Conservation (phyloP, 2,888 invertebrate species). For the Cephus nigrinus region DNA sequence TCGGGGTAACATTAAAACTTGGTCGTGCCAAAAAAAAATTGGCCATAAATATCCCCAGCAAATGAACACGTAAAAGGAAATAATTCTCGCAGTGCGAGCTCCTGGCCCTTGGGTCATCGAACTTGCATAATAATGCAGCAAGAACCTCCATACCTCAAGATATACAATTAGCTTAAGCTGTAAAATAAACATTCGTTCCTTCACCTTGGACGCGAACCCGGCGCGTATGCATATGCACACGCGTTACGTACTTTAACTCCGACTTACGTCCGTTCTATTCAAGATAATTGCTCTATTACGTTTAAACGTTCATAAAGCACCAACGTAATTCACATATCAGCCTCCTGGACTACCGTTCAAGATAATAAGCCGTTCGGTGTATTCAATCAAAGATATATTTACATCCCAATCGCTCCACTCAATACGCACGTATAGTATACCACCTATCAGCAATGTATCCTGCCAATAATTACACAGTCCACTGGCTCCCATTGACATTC, state of each 20-base stretch:
- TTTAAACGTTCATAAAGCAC: conserved; percentile 21
- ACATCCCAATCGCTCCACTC: not conserved
- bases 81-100: not conserved
- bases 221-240: not conserved
- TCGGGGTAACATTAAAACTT: too few relatives aligned
- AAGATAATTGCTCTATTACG: conserved; percentile 52
- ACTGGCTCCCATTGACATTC: not conserved
- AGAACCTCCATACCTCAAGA: conserved; percentile 27
- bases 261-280: conserved; percentile 24
- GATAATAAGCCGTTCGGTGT: not conserved
- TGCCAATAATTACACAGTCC: not conserved
- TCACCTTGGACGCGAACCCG: not conserved
- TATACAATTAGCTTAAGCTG: conserved; percentile 35
- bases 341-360: not conserved
- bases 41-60: not conserved
- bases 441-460: too few relatives aligned
- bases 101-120: conserved; percentile 11
- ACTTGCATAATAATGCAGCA: conserved; percentile 29
- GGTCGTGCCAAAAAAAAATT: not conserved
- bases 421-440: not conserved
- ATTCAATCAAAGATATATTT: not conserved
- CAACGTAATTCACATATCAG: not conserved
- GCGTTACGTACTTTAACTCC: not conserved
- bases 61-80: not conserved
- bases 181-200: conserved; percentile 37